phyloP scores from a whole-genome alignment of 2,888 invertebrate genomes.

The Hecatera dysodea region DNA sequence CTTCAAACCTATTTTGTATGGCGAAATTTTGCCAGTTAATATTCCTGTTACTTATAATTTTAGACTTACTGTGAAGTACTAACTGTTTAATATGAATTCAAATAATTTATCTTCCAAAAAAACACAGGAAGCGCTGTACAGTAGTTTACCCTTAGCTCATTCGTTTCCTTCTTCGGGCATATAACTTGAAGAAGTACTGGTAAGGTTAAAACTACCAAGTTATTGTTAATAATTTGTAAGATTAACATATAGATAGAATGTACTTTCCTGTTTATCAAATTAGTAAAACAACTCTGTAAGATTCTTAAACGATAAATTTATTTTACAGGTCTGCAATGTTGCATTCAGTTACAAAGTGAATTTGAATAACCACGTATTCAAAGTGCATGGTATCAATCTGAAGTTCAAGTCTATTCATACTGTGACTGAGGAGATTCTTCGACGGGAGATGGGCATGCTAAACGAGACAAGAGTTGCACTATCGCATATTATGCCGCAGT shows the following conservation, averaged over 20 bases:
- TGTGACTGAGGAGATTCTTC: slow-evolving; percentile 85
- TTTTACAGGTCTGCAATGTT: slow-evolving; percentile 86
- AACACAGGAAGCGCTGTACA: no score
- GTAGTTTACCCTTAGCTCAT: background rate
- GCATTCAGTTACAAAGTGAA: slow-evolving; percentile 90
- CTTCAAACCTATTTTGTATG: background rate
- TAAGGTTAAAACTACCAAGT: background rate
- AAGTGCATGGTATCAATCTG: slow-evolving; percentile 87
- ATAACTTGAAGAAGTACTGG: background rate
- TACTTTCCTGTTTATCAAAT: background rate
- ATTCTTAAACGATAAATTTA: background rate
- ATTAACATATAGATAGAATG: background rate
- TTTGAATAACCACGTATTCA: slow-evolving; percentile 88
- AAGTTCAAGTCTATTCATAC: slow-evolving; percentile 89
- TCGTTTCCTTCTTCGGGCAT: background rate
- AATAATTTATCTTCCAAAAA: background rate
- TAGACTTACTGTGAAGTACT: background rate
- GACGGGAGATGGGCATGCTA: slow-evolving; percentile 82
- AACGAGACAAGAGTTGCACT: slow-evolving; percentile 80
- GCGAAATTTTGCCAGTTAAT: slow-evolving; percentile 10
- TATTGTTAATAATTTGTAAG: background rate
- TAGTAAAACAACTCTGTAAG: background rate
- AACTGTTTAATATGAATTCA: background rate
- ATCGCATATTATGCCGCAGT: slow-evolving; percentile 83
- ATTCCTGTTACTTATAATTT: background rate